Percentiles rank a stretch among this genome's conserved stretches.
Evolutionary conservation across 2,113 vertebrate genomes (phyloP).

Genomic region (Leptosomus discolor): DNA sequence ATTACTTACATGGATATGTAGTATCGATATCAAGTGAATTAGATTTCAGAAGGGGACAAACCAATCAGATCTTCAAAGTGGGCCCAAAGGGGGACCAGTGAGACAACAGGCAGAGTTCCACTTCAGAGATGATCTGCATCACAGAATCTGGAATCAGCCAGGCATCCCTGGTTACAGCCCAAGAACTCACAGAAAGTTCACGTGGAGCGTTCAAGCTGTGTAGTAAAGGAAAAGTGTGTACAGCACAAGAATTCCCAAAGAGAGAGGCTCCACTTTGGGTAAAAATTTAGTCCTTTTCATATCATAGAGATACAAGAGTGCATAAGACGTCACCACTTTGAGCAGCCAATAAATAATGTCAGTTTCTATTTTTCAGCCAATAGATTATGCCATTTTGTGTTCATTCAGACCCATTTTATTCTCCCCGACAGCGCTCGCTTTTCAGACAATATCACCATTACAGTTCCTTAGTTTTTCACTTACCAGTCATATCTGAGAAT

Average conservation of each 20-base stretch:
- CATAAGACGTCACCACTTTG: not conserved
- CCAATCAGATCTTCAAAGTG: not conserved
- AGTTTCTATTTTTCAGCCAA: not conserved
- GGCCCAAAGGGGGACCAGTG: not conserved
- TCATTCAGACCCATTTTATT: not conserved
- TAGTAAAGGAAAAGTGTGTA: not conserved
- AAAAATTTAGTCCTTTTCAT: not conserved
- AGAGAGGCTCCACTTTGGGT: not conserved
- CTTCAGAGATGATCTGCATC: not conserved
- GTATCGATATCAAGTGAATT: not conserved
- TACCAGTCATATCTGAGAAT: not conserved
- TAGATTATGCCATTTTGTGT: not conserved
- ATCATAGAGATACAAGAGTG: not conserved
- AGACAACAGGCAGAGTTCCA: not conserved
- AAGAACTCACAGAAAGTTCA: not conserved
- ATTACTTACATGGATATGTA: not conserved
- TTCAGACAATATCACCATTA: not conserved
- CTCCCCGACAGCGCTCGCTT: not conserved
- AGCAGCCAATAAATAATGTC: not conserved
- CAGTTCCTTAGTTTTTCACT: not conserved
- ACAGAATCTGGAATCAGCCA: not conserved
- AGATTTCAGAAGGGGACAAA: not conserved
- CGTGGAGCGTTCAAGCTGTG: not conserved
- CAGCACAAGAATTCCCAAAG: not conserved
- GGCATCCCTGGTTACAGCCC: fast-evolving